These are phyloP conservation scores for Ophioninae sp. DNA, from an alignment of 2,888 invertebrate species.

Conservation along the genomic window DNA sequence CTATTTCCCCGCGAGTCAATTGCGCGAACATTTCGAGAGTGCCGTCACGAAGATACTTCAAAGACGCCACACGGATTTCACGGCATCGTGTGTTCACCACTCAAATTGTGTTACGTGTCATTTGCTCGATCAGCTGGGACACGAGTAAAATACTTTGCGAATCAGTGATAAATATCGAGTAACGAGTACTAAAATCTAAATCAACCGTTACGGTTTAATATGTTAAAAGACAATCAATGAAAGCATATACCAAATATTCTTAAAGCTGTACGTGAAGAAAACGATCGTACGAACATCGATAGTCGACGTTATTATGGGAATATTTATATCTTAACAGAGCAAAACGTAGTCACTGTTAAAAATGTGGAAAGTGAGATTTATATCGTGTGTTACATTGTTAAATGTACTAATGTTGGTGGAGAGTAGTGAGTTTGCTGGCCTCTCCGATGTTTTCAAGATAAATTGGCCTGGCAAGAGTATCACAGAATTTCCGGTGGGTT, in stretches of 20 bases:
- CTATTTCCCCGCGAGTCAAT: not conserved
- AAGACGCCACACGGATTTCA: not conserved
- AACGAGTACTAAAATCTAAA: not conserved
- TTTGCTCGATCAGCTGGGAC: conserved; percentile 25
- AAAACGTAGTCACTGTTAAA: not conserved
- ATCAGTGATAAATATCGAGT: not conserved
- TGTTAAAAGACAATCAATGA: not conserved
- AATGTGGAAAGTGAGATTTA: conserved; percentile 27
- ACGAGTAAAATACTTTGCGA: conserved; percentile 21
- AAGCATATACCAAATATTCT: not conserved
- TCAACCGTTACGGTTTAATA: not conserved
- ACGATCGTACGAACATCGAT: not conserved
- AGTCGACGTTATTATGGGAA: conserved; percentile 19
- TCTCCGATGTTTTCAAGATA: conserved; percentile 92
- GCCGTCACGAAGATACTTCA: not conserved
- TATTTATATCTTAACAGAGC: not conserved
- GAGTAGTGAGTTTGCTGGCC: conserved; percentile 87
- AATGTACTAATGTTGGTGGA: conserved; percentile 56
- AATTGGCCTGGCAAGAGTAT: conserved; percentile 87
- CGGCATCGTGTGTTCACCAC: conserved; percentile 3
- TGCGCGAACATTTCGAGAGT: not conserved
- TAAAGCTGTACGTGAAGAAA: not conserved
- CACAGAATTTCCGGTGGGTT: conserved; percentile 79
- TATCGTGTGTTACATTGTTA: conserved; percentile 45
- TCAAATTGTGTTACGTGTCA: conserved; percentile 43